These are phyloP conservation scores for Rhinichthys klamathensis DNA, from an alignment of 2,113 vertebrate genomes.

Conservation along the genomic window DNA sequence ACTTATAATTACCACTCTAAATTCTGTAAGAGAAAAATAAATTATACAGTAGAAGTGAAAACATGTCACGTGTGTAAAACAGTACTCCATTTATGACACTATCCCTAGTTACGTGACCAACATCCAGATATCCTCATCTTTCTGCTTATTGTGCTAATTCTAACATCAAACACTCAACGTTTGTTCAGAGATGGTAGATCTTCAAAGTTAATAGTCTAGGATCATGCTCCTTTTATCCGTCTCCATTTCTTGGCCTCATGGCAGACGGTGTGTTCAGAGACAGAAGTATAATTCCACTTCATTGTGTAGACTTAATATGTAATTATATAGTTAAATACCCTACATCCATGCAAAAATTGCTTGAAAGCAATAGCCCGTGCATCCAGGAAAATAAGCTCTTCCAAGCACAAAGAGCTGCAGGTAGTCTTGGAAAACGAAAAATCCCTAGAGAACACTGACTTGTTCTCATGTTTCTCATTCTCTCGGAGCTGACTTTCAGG, in stretches of 20 bases:
- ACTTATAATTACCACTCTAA: conserved; percentile 10
- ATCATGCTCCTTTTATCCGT: background rate
- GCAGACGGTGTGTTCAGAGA: conserved; percentile 40
- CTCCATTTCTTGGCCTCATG: conserved; percentile 28
- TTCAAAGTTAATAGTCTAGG: conserved; percentile 34
- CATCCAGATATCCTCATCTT: background rate
- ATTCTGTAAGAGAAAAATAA: conserved; percentile 15
- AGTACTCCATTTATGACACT: background rate
- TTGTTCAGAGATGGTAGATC: conserved; percentile 33
- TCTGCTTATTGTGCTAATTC: conserved; percentile 42
- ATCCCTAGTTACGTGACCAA: background rate
- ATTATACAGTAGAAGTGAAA: conserved; percentile 39
- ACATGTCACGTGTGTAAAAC: conserved; percentile 21
- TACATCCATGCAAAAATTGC: conserved; percentile 30
- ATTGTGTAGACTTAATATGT: conserved; percentile 16
- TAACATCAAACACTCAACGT: conserved; percentile 42
- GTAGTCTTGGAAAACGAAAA: background rate
- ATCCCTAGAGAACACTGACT: background rate
- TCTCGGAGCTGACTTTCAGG: background rate
- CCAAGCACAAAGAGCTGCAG: background rate
- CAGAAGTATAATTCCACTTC: conserved; percentile 40
- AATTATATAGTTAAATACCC: conserved; percentile 30
- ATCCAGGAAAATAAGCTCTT: conserved; percentile 4
- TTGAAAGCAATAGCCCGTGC: conserved; percentile 9
- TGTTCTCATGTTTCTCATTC: background rate